Conservation (phyloP, 2,888 invertebrate species). For the Criorhina ranunculi region DNA sequence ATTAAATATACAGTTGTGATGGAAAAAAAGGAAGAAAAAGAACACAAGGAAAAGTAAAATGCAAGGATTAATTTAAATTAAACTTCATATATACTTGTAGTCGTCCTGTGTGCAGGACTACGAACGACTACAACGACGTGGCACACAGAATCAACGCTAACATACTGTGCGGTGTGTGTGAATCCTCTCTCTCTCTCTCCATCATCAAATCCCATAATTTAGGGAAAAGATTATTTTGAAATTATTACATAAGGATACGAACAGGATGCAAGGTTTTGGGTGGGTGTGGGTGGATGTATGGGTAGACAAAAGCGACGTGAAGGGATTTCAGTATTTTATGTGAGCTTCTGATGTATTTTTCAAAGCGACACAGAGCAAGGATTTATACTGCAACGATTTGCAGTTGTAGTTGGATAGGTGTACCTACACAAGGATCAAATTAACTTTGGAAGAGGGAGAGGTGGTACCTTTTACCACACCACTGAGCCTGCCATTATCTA, state of each 20-base stretch:
- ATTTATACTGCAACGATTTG: constrained; percentile 14
- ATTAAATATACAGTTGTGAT: constrained; percentile 30
- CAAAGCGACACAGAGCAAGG: neutral
- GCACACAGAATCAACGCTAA: constrained; percentile 32
- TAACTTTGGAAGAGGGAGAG: too few relatives aligned
- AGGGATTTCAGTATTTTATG: constrained; percentile 37
- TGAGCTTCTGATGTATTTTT: constrained; percentile 1
- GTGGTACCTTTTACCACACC: too few relatives aligned
- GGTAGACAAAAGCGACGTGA: neutral
- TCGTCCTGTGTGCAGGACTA: neutral
- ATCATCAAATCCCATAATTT: constrained; percentile 68
- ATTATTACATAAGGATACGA: constrained; percentile 54
- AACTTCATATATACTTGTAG: constrained; percentile 18
- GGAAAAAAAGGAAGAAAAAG: neutral
- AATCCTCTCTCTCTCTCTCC: too few relatives aligned
- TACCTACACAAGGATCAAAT: too few relatives aligned
- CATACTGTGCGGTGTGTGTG: constrained; percentile 46
- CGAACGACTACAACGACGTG: constrained; percentile 12
- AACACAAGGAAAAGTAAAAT: constrained; percentile 51
- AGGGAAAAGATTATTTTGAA: constrained; percentile 66
- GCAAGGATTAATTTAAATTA: constrained; percentile 69
- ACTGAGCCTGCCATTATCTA: too few relatives aligned
- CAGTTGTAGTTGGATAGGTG: neutral
- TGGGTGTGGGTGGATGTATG: neutral
- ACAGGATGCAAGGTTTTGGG: constrained; percentile 17